These are phyloP conservation scores for Falco cherrug DNA, from an alignment of 2,797 vertebrate species.

Conservation along the genomic window DNA sequence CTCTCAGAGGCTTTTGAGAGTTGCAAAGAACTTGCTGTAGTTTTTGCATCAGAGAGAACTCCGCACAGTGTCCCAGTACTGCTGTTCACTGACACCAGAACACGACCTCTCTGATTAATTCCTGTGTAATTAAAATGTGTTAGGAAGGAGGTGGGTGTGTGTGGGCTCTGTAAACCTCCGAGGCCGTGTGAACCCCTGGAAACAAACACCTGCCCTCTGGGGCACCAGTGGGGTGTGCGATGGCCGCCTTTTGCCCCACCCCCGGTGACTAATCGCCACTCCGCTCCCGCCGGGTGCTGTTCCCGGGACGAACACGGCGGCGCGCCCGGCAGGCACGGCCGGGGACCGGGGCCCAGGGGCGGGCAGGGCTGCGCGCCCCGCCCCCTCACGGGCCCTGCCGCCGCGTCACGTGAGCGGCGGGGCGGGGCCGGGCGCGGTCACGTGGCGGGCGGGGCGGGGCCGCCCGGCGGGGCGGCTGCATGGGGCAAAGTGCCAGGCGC, in stretches of 20 bases:
- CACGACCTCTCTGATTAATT: accelerated
- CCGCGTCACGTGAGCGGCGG: neutral
- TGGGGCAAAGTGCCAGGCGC: neutral
- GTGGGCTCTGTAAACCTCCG: accelerated
- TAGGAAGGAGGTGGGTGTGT: no score
- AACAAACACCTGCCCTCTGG: no score
- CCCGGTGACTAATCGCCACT: no score
- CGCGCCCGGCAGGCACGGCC: no score
- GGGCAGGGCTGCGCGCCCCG: neutral
- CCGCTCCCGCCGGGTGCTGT: no score
- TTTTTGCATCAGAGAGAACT: accelerated
- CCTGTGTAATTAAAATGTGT: accelerated
- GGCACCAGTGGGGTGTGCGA: accelerated
- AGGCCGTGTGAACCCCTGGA: neutral
- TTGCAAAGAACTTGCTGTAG: accelerated
- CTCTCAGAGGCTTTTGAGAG: accelerated
- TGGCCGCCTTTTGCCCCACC: neutral
- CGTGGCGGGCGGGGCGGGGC: neutral
- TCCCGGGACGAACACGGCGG: no score
- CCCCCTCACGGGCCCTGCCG: neutral
- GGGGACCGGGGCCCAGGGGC: no score
- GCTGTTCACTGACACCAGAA: accelerated
- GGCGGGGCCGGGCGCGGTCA: neutral
- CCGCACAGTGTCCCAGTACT: accelerated
- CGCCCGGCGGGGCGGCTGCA: neutral